Conservation (phyloP, 2,113 vertebrate genomes). For the Deroptyus accipitrinus region DNA sequence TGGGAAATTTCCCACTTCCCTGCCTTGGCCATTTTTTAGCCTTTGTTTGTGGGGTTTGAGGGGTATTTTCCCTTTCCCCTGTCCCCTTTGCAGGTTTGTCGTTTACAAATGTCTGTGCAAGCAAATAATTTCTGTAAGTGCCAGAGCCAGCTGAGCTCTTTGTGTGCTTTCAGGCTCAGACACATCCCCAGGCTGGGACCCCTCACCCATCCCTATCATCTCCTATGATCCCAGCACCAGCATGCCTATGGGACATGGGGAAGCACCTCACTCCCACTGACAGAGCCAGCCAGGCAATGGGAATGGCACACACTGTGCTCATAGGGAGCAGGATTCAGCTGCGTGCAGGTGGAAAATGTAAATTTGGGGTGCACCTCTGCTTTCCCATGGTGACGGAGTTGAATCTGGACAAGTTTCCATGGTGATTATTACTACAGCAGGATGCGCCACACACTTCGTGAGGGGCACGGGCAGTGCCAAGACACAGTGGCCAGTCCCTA, state of each 20-base stretch:
- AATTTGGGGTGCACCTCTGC: constrained; percentile 1
- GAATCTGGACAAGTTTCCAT: constrained; percentile 71
- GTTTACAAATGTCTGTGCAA: neutral
- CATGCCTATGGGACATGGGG: rapidly evolving
- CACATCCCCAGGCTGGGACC: neutral
- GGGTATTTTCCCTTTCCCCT: neutral
- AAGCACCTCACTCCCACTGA: rapidly evolving
- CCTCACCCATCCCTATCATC: neutral
- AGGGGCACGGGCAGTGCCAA: neutral
- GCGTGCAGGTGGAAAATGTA: constrained; percentile 4
- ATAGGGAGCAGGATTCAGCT: neutral
- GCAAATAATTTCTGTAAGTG: neutral
- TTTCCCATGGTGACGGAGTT: constrained; percentile 70
- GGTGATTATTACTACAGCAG: constrained; percentile 47
- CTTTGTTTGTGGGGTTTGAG: neutral
- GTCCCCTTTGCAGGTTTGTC: neutral
- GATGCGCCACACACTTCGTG: constrained; percentile 35
- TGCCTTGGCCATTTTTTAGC: neutral
- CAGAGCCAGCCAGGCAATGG: rapidly evolving
- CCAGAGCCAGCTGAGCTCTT: neutral
- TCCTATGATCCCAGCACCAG: neutral
- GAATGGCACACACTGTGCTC: rapidly evolving
- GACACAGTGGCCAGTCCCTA: neutral
- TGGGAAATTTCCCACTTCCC: neutral
- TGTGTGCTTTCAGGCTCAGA: rapidly evolving